A percentile compares a stretch with the other conserved stretches of the same genome.
phyloP scores from a whole-genome alignment of 2,113 vertebrate genomes.

The Gadus macrocephalus region DNA sequence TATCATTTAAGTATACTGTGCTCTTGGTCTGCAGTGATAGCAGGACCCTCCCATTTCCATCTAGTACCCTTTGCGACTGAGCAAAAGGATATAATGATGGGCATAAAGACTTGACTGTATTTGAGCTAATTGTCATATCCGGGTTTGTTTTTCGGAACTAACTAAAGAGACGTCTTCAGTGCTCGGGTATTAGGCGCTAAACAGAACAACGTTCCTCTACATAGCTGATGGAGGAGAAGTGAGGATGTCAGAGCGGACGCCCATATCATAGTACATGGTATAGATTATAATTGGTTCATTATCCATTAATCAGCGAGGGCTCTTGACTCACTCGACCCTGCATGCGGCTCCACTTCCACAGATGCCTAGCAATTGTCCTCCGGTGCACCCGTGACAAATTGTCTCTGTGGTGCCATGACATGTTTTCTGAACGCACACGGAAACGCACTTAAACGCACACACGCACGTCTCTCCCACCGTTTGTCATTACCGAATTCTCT shows the following conservation, averaged over 20 bases:
- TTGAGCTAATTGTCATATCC: too few relatives aligned
- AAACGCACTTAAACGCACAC: too few relatives aligned
- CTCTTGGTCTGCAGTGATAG: too few relatives aligned
- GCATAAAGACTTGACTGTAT: too few relatives aligned
- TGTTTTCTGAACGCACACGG: too few relatives aligned
- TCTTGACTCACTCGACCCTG: slow-evolving; percentile 35
- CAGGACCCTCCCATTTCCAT: too few relatives aligned
- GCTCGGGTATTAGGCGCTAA: too few relatives aligned
- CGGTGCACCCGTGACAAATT: slow-evolving; percentile 11
- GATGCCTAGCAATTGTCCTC: slow-evolving; percentile 17
- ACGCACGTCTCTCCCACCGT: background rate
- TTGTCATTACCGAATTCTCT: background rate
- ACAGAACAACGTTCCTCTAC: background rate
- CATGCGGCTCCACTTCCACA: slow-evolving; percentile 25
- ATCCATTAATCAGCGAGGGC: slow-evolving; percentile 18
- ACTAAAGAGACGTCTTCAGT: too few relatives aligned
- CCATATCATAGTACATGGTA: slow-evolving; percentile 8
- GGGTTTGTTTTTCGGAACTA: too few relatives aligned
- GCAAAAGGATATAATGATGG: too few relatives aligned
- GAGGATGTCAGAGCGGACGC: background rate
- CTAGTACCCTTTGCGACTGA: too few relatives aligned
- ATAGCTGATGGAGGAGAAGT: slow-evolving; percentile 16
- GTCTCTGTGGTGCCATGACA: background rate
- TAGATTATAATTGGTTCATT: slow-evolving; percentile 10
- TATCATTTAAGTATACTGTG: too few relatives aligned